Evolutionary conservation across 2,888 invertebrate species (phyloP).

Genomic region (Polymixis flavicincta): DNA sequence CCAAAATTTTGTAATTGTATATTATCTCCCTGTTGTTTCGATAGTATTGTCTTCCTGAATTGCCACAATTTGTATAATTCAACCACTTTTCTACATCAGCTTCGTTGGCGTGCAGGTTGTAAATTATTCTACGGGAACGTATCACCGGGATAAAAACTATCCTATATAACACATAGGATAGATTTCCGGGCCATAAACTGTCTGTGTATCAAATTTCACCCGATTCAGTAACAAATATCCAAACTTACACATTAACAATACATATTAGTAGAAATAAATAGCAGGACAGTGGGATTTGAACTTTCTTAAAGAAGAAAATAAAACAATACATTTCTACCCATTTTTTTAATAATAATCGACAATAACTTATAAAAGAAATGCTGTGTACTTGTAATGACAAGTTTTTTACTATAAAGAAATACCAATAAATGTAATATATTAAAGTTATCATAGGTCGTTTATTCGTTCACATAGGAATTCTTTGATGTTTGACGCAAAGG

Average conservation of each 20-base stretch:
- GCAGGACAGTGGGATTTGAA: too few relatives aligned
- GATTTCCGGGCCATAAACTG: too few relatives aligned
- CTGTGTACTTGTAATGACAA: background rate
- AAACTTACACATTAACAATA: too few relatives aligned
- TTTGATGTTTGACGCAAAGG: background rate
- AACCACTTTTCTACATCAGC: too few relatives aligned
- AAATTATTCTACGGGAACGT: too few relatives aligned
- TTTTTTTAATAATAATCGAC: background rate
- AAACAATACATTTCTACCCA: background rate
- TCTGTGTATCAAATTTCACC: too few relatives aligned
- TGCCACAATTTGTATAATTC: background rate
- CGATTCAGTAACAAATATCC: too few relatives aligned
- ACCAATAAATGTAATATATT: background rate
- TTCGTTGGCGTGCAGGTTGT: too few relatives aligned
- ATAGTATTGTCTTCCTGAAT: background rate
- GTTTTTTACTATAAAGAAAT: background rate
- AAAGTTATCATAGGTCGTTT: background rate
- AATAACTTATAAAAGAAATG: background rate
- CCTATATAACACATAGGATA: too few relatives aligned
- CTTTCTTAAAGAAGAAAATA: background rate
- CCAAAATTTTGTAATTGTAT: background rate
- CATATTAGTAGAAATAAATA: too few relatives aligned
- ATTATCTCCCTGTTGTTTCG: too few relatives aligned
- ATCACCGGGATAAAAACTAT: too few relatives aligned
- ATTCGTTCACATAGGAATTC: background rate